Conservation (phyloP, 1,140 invertebrate genomes). For the Zaprionus vittiger region DNA sequence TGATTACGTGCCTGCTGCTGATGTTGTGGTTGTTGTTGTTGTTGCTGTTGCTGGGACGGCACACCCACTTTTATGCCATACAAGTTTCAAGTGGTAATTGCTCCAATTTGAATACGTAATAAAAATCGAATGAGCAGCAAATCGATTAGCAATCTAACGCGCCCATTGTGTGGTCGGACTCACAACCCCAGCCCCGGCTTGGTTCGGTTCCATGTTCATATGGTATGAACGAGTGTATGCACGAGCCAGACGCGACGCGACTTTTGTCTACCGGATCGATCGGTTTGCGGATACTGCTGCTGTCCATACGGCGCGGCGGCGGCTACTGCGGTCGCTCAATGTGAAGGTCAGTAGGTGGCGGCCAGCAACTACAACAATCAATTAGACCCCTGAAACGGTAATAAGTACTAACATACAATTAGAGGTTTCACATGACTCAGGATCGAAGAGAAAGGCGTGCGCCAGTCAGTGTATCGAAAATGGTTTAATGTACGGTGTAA, state of each 20-base stretch:
- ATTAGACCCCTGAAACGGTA: constrained; percentile 78
- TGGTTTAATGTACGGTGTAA: background rate
- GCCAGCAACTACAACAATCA: constrained; percentile 74
- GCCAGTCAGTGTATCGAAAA: no score
- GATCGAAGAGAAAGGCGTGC: constrained; percentile 40
- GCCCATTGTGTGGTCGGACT: constrained; percentile 77
- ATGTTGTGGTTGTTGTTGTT: constrained; percentile 18
- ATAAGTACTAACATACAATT: constrained; percentile 51
- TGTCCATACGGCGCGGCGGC: constrained; percentile 25
- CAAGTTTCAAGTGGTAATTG: constrained; percentile 79
- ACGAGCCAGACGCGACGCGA: constrained; percentile 67
- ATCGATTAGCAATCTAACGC: constrained; percentile 82
- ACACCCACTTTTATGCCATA: constrained; percentile 78
- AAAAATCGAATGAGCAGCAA: constrained; percentile 81
- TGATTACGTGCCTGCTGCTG: constrained; percentile 39
- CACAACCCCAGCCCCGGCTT: constrained; percentile 28
- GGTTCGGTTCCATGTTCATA: constrained; percentile 1
- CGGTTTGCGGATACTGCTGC: constrained; percentile 65
- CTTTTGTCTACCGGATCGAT: constrained; percentile 68
- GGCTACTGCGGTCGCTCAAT: constrained; percentile 61
- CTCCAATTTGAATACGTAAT: constrained; percentile 83
- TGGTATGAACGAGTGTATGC: constrained; percentile 30
- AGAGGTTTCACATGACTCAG: constrained; percentile 47
- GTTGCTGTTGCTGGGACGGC: constrained; percentile 35
- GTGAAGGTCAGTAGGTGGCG: constrained; percentile 82